Conservation (phyloP, 2,797 vertebrate genomes). For the Clarias pachynema region DNA sequence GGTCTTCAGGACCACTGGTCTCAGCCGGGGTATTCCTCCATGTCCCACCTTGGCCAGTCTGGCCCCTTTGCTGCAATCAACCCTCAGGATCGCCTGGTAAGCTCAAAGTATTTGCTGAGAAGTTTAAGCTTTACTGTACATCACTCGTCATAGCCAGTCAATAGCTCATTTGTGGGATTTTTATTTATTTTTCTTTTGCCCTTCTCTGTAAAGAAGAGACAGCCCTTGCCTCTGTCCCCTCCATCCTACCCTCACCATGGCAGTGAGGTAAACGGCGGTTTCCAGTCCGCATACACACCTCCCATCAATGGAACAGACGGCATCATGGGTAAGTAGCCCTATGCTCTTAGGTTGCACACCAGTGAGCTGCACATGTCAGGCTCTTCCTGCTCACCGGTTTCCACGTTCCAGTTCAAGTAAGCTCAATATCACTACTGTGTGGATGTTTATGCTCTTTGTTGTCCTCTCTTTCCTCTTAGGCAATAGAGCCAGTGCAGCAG, state of each 20-base stretch:
- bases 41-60: conserved; percentile 81
- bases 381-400: background rate
- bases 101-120: background rate
- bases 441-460: background rate
- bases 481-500: conserved; percentile 80
- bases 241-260: conserved; percentile 91
- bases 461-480: conserved; percentile 66
- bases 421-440: background rate
- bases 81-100: conserved; percentile 75
- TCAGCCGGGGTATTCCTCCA: conserved; percentile 84
- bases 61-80: conserved; percentile 85
- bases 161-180: background rate
- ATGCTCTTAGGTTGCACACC: background rate
- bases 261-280: conserved; percentile 88
- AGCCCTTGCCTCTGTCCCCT: conserved; percentile 75
- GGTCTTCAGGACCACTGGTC: conserved; percentile 91
- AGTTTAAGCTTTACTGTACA: background rate
- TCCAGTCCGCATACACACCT: conserved; percentile 87
- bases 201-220: conserved; percentile 69
- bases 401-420: background rate
- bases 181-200: background rate
- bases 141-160: background rate
- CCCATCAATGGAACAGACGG: conserved; percentile 83
- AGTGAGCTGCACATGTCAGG: background rate
- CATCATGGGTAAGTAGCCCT: conserved; percentile 80